Evolutionary conservation across 2,797 vertebrate genomes (phyloP).

Genomic region (Mus minutoides): DNA sequence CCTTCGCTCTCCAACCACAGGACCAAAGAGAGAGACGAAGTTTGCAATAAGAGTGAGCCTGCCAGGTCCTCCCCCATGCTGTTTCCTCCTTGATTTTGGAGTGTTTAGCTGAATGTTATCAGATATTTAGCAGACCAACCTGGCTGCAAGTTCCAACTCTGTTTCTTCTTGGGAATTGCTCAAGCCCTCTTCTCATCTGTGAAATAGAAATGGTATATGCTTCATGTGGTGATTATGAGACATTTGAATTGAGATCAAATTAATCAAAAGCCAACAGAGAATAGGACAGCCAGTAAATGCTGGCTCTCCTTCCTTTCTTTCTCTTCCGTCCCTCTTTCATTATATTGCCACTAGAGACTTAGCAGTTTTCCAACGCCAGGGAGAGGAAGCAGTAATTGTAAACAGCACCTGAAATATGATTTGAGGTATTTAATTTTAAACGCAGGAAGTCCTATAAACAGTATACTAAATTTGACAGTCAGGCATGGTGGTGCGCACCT

Average conservation of each 20-base stretch:
- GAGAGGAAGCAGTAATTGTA: constrained; percentile 10
- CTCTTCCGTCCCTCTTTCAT: neutral
- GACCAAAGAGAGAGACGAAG: neutral
- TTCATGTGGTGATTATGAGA: neutral
- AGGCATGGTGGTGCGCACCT: neutral
- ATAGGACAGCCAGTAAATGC: neutral
- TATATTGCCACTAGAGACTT: neutral
- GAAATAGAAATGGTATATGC: neutral
- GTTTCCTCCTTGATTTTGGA: neutral
- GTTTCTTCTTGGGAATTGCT: neutral
- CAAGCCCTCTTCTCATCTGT: neutral
- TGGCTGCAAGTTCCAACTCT: neutral
- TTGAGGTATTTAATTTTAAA: constrained; percentile 54
- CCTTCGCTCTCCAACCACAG: neutral
- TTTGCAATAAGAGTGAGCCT: neutral
- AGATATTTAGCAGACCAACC: neutral
- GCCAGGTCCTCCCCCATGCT: neutral
- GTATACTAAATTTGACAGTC: neutral
- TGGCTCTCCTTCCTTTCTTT: neutral
- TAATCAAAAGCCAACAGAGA: neutral
- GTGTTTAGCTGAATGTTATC: neutral
- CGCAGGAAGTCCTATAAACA: neutral
- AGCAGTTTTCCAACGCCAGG: neutral
- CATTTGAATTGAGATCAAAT: neutral
- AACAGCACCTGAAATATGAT: neutral